A percentile compares a stretch with the other conserved stretches of the same genome.
Evolutionary conservation across 35 echinoderm and acorn worm species (phyloP).

Genomic region (Strongylocentrotus purpuratus): DNA sequence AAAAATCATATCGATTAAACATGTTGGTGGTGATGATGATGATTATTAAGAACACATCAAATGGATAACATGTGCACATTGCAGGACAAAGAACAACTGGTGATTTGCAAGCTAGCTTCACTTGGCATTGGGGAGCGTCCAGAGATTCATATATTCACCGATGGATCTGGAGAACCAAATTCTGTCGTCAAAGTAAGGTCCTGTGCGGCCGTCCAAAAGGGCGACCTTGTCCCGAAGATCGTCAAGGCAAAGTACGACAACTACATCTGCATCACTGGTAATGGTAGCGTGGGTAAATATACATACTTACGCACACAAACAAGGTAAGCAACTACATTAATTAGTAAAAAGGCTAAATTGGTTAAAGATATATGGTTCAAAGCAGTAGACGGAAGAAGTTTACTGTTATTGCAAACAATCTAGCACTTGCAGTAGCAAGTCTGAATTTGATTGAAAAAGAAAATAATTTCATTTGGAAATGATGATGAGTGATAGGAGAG

Average conservation of each 20-base stretch:
- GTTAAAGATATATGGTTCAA: too few species aligned
- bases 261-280: background rate
- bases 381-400: background rate
- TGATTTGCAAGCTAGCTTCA: background rate
- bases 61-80: background rate
- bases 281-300: background rate
- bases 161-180: background rate
- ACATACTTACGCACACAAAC: background rate
- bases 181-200: background rate
- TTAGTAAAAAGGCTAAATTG: background rate
- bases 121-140: background rate
- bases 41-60: too few species aligned
- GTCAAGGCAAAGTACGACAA: conserved; percentile 27
- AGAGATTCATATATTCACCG: background rate
- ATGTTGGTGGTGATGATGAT: too few species aligned
- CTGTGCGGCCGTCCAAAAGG: background rate
- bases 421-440: background rate
- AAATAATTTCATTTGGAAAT: too few species aligned
- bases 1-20: too few species aligned
- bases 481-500: too few species aligned
- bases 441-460: too few species aligned
- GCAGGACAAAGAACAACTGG: background rate
- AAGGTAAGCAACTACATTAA: background rate
- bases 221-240: background rate
- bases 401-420: background rate